A percentile compares a stretch with the other conserved stretches of the same genome.
Conservation (phyloP, 2,113 vertebrate genomes). For the Lepisosteus oculatus region DNA sequence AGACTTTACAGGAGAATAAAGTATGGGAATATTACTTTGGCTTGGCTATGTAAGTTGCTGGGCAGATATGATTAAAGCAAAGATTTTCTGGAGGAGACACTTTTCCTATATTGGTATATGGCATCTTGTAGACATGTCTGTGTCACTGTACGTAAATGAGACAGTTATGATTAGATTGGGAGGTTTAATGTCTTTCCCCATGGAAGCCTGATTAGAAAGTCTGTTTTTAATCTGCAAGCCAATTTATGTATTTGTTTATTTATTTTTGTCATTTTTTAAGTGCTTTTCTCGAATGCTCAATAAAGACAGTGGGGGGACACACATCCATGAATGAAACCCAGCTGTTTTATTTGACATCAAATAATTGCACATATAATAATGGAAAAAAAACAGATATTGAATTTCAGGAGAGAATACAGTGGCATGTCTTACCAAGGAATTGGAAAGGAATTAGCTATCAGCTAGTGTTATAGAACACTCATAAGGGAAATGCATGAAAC, state of each 20-base stretch:
- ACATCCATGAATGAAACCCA: neutral
- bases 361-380: neutral
- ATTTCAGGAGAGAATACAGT: neutral
- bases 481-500: neutral
- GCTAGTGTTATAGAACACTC: neutral
- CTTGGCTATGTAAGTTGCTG: slow-evolving; percentile 39
- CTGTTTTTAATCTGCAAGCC: neutral
- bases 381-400: neutral
- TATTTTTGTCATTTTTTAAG: neutral
- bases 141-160: slow-evolving; percentile 21
- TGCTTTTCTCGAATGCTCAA: no score
- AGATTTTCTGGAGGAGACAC: slow-evolving; percentile 30
- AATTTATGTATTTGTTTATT: neutral
- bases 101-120: slow-evolving; percentile 31
- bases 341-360: neutral
- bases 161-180: slow-evolving; percentile 18
- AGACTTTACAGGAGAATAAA: slow-evolving; percentile 34
- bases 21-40: slow-evolving; percentile 40
- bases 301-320: no score
- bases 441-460: neutral
- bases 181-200: slow-evolving; percentile 15
- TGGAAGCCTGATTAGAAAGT: neutral
- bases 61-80: slow-evolving; percentile 40
- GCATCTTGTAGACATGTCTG: slow-evolving; percentile 18
- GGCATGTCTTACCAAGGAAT: neutral